Evolutionary conservation across 2,113 vertebrate genomes (phyloP), one percentile per base, ranked within the genome.

Genomic region (Petrocephalus zakoni): DNA sequence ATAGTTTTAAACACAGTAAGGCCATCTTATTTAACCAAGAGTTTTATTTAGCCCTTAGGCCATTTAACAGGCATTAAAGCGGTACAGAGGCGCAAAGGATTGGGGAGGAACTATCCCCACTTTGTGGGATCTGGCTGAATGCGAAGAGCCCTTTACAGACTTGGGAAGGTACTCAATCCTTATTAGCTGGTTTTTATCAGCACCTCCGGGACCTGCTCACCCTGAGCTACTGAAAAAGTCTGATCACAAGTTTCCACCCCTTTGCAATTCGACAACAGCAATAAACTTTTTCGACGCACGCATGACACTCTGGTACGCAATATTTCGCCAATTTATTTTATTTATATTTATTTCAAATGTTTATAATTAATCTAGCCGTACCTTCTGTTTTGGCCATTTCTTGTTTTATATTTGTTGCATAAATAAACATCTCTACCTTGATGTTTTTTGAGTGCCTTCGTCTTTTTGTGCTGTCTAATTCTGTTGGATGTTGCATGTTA

Each of bases 1-100:
- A 91, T 91, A 90, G 90, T 89, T 93, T 94, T 91, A 93, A 68
- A 88, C 93, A 90, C 88, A 90, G 85, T 82, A 86, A 90, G 93
- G 89, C 93, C 93, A 93, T 93, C 92, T 94, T 88, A 88, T 92
- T 93, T 93, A 95, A 94, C 93, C 90, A 90, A 93, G 92, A 93
- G 92, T 94, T 64, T 87, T 83, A 83, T 83, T 47, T 83, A 83
- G 46, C 81, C 91, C 90, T 92, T 75, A n/a, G n/a, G 87, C 87
- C 81, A 88, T 88, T 90, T 92, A 93, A 90, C 91, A 84, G 84
- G 64, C 21, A 88, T 88, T 56, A 86, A 90, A 87, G 87, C 49
- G 89, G 90, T 72, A 78, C 84, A 85, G 87, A 89, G 83, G 88
- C 87, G 89, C 87, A 72, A 68, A 87, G 55, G 56, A 92, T 89